Base-by-base conservation (phyloP, 2,888 invertebrate genomes). In the Dasypolia templi region DNA sequence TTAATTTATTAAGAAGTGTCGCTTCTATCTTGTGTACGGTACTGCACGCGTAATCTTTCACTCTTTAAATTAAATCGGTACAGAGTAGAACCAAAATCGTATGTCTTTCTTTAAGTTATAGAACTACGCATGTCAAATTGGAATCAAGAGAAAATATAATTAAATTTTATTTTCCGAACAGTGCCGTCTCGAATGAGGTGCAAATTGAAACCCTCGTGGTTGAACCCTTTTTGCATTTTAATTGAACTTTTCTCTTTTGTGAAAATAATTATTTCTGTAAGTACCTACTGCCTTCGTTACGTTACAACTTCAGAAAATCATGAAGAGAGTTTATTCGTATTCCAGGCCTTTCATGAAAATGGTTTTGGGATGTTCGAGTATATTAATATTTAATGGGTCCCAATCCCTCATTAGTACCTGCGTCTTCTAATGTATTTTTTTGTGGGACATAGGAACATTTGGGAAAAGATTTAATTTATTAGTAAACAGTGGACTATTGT, bases 221-320 rank as follows among this genome's bases (percentile, higher is more conserved):
- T 1, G 12, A 72, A 82, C 65, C 65, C 68, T 74, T 74, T 82
- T 69, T 58, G 53, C 35, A 74, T 79, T 74, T 74, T 79, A 82
- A 82, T 82, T 62, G 74, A 82, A 77, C n/a, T 71, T 73, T 73
- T 64, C 39, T 63, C 56, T 53, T 79, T 32, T 63, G 53, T 5
- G 46, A 12, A 62, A 79, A 67, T 75, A 55, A 81, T 79, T 79
- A 67, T 70, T 67, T 70, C n/a, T 39, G 44, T 19, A 11, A 19
- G 22, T 35, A 19, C 49, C 14, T 26, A 7, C 12, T 9, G 3
- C 22, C n/a, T 55, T 61, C 29, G 32, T 75, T 51, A 46, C 29
- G 32, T 75, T 51, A 46, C 26, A 44, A 19, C 35, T 75, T 49
- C 12, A 9, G n/a, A 22, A 53, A 62, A 61, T 62, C 9, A 5